A percentile compares a stretch with the other conserved stretches of the same genome.
These are phyloP conservation scores for Psix sp. DNA, from an alignment of 1,140 invertebrate genomes.

Conservation along the genomic window DNA sequence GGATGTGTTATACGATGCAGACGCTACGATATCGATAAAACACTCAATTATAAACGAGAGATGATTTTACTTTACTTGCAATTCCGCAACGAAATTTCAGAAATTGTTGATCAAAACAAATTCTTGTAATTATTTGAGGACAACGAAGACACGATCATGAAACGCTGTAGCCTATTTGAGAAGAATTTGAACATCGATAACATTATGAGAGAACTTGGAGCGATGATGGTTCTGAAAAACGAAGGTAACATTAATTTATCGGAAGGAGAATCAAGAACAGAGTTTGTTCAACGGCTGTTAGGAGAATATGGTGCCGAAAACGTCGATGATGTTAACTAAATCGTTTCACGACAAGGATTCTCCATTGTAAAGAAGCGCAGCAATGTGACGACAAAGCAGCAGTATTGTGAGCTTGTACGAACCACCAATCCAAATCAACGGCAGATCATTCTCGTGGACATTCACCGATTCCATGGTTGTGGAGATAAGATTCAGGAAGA, in stretches of 20 bases:
- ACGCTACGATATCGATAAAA: constrained; percentile 63
- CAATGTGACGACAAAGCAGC: neutral
- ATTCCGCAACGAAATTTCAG: constrained; percentile 63
- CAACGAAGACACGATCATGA: neutral
- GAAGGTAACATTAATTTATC: neutral
- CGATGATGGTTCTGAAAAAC: constrained; percentile 4
- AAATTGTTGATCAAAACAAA: constrained; percentile 57
- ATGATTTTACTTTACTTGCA: constrained; percentile 65
- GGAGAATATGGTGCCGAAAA: neutral
- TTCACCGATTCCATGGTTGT: neutral
- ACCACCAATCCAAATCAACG: neutral
- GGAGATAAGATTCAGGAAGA: neutral
- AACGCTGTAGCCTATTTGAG: neutral
- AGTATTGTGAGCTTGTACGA: neutral
- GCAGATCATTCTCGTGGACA: neutral
- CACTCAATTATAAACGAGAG: constrained; percentile 57
- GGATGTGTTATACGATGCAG: constrained; percentile 65
- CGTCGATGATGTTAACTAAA: neutral
- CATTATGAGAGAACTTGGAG: neutral
- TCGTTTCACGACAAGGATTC: neutral
- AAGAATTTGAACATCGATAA: neutral
- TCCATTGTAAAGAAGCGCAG: neutral
- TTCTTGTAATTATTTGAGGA: constrained; percentile 54
- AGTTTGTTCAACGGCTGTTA: neutral
- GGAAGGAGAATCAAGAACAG: neutral